phyloP scores from a whole-genome alignment of 2,888 invertebrate genomes.

The Pterostichus niger region DNA sequence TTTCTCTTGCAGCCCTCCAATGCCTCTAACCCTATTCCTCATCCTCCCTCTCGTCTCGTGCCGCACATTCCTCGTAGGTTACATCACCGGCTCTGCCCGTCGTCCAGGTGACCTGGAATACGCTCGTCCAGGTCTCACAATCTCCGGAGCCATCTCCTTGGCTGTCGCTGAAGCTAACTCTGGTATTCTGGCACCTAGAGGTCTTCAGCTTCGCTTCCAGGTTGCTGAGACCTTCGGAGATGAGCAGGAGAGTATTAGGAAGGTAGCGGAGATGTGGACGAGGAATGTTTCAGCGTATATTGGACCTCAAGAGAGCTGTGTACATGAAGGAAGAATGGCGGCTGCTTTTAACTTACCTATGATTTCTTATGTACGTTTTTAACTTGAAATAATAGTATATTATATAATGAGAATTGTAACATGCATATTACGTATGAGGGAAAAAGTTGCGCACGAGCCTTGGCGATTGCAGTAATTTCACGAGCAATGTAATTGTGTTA shows the following conservation, averaged over 20 bases:
- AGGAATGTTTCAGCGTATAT: conserved; percentile 92
- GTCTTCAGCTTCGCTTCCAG: conserved; percentile 88
- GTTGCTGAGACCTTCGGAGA: conserved; percentile 95
- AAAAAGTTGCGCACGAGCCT: too few relatives aligned
- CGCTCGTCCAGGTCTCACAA: conserved; percentile 85
- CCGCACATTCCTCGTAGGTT: conserved; percentile 85
- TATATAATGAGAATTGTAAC: too few relatives aligned
- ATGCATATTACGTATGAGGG: too few relatives aligned
- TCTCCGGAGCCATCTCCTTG: conserved; percentile 91
- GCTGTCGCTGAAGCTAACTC: conserved; percentile 90
- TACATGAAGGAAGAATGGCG: conserved; percentile 95
- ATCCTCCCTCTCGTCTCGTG: neutral
- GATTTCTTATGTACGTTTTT: conserved; percentile 94
- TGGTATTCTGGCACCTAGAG: conserved; percentile 78
- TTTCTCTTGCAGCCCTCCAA: neutral
- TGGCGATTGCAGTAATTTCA: too few relatives aligned
- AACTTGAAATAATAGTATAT: neutral
- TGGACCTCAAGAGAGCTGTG: conserved; percentile 94
- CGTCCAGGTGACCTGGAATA: conserved; percentile 89
- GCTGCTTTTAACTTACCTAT: conserved; percentile 96
- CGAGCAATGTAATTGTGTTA: too few relatives aligned
- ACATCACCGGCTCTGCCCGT: conserved; percentile 91
- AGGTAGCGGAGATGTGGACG: conserved; percentile 91
- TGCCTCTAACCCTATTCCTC: conserved; percentile 7
- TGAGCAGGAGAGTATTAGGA: conserved; percentile 91